A percentile compares a stretch with the other conserved stretches of the same genome.
Evolutionary conservation across 30 jellyfish, hydroid and myxozoan species (phyloP).

Genomic region (Calvadosia cruxmelitensis): DNA sequence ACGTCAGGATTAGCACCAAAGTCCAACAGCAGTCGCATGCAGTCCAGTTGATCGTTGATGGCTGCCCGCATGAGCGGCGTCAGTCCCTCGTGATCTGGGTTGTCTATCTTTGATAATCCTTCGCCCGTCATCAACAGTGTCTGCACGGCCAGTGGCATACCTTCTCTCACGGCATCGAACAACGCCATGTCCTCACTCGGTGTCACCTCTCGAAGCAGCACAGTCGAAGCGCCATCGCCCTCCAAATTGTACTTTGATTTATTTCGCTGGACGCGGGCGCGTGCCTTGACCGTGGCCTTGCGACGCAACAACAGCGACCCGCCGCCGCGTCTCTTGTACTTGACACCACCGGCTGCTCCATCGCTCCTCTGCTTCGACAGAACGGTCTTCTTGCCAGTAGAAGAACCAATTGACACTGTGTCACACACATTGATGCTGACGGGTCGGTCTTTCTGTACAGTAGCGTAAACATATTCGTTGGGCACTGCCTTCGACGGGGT

Average conservation of each 20-base stretch:
- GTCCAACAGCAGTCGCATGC: slow-evolving; percentile 28
- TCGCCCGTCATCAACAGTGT: slow-evolving; percentile 46
- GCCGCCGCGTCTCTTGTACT: not conserved
- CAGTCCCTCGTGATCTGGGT: slow-evolving; percentile 38
- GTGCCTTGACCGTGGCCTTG: not conserved
- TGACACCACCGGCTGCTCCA: not conserved
- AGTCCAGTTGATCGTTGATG: slow-evolving; percentile 39
- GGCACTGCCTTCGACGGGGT: not conserved
- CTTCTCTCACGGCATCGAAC: slow-evolving; percentile 2
- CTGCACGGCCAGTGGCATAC: slow-evolving; percentile 5
- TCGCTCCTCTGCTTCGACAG: not conserved
- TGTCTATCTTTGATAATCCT: slow-evolving; percentile 24
- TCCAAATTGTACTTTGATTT: not conserved
- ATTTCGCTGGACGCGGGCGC: not conserved
- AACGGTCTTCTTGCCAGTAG: not conserved
- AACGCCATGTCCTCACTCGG: slow-evolving; percentile 2
- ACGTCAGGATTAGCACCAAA: slow-evolving; percentile 33
- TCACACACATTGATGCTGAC: not conserved
- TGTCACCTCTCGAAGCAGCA: not conserved
- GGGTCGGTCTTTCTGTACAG: not conserved
- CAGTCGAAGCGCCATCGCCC: not conserved
- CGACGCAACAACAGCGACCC: not conserved
- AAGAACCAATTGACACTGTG: not conserved
- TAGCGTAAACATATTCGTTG: not conserved
- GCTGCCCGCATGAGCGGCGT: slow-evolving; percentile 64